These are phyloP conservation scores for Sphecodes monilicornis DNA, from an alignment of 2,888 invertebrate genomes.

Conservation along the genomic window DNA sequence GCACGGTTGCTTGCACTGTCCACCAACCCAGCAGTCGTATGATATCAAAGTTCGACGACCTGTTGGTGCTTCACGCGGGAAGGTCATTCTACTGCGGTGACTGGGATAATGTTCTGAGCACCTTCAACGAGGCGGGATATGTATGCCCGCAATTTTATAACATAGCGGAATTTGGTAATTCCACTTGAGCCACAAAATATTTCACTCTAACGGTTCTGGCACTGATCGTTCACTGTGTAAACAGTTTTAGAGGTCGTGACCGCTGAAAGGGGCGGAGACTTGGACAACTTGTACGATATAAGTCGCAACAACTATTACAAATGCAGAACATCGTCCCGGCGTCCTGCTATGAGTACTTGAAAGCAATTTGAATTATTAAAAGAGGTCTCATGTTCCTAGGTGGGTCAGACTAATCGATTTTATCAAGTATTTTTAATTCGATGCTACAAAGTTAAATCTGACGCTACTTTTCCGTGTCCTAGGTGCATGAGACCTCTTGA, in stretches of 20 bases:
- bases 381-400: neutral
- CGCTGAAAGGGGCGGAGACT: constrained; percentile 85
- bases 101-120: constrained; percentile 86
- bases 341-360: constrained; percentile 24
- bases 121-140: constrained; percentile 87
- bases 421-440: neutral
- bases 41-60: constrained; percentile 90
- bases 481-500: neutral
- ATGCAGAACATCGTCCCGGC: neutral
- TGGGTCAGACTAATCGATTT: neutral
- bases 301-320: constrained; percentile 40
- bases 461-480: neutral
- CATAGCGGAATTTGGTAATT: constrained; percentile 91
- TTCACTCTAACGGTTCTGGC: neutral
- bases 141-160: constrained; percentile 92
- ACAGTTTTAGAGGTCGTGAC: constrained; percentile 88
- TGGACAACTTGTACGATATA: constrained; percentile 78
- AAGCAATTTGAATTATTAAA: neutral
- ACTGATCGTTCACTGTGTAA: neutral
- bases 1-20: constrained; percentile 91
- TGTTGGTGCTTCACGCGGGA: constrained; percentile 89
- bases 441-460: neutral
- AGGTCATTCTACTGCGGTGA: constrained; percentile 89
- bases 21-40: constrained; percentile 92
- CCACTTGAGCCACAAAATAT: neutral